These are phyloP conservation scores for Zelostemma sp. DNA, from an alignment of 1,140 invertebrate genomes.

Conservation along the genomic window DNA sequence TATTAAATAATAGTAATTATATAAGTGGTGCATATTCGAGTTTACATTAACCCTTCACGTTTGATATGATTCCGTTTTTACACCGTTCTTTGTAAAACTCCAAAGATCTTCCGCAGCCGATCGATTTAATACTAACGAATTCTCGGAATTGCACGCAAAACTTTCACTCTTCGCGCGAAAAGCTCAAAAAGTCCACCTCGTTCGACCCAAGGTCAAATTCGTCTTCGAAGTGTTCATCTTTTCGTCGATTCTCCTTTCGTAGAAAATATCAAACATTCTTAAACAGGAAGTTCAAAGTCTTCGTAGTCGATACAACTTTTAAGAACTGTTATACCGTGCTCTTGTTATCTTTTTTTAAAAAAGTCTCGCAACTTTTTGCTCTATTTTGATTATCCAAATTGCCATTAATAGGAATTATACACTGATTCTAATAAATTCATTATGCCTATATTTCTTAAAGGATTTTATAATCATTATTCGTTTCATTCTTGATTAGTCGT, in stretches of 20 bases:
- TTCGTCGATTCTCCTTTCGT: conserved; percentile 45
- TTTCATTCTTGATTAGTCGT: conserved; percentile 34
- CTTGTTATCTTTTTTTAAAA: conserved; percentile 48
- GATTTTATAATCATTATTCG: conserved; percentile 40
- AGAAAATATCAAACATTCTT: conserved; percentile 66
- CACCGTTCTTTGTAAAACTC: conserved; percentile 52
- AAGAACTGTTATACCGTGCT: conserved; percentile 69
- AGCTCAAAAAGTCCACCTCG: conserved; percentile 22
- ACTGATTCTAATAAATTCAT: conserved; percentile 54
- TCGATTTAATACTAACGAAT: conserved; percentile 9
- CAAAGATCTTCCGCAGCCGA: conserved; percentile 7
- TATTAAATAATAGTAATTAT: conserved; percentile 61
- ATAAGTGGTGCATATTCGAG: conserved; percentile 48
- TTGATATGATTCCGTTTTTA: conserved; percentile 71
- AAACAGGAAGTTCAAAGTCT: conserved; percentile 46
- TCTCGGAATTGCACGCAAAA: conserved; percentile 23
- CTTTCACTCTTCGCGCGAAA: conserved; percentile 17
- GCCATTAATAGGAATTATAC: conserved; percentile 59
- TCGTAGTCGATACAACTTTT: conserved; percentile 45
- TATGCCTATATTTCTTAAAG: conserved; percentile 41
- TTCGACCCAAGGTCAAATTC: background rate
- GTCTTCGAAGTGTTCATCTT: conserved; percentile 9
- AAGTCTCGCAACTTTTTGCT: conserved; percentile 43
- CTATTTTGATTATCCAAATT: conserved; percentile 38
- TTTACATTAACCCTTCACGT: conserved; percentile 62